These are phyloP conservation scores for Morinoia aosen DNA, from an alignment of 2,888 invertebrate species.

Conservation along the genomic window DNA sequence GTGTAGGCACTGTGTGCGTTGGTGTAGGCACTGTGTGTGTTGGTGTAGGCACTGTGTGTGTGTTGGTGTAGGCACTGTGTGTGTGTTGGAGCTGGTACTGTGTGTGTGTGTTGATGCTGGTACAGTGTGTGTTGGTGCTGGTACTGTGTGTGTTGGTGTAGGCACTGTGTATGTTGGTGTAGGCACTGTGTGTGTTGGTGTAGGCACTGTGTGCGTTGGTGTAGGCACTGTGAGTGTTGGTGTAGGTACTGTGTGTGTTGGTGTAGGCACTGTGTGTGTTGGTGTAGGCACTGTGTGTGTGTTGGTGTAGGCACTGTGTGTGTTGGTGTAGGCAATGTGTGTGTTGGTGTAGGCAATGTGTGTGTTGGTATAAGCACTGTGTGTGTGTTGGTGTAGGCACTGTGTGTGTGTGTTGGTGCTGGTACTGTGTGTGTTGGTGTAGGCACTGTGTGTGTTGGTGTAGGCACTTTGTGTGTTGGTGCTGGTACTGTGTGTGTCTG, in stretches of 20 bases:
- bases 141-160: no score
- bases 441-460: background rate
- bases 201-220: no score
- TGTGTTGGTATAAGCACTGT: no score
- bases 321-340: background rate
- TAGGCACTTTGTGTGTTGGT: background rate
- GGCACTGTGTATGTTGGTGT: background rate
- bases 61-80: background rate
- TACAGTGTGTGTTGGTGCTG: no score
- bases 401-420: no score
- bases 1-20: no score
- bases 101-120: background rate
- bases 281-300: background rate
- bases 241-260: no score
- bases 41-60: background rate
- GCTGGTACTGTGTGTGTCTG: no score
- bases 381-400: no score
- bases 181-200: background rate
- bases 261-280: no score
- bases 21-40: no score
- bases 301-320: background rate
- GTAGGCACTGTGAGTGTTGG: background rate
- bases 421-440: no score
- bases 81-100: background rate
- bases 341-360: background rate